Evolutionary conservation across 2,797 vertebrate species (phyloP), one percentile per base, ranked within the genome.

Genomic region (Poeciliopsis turneri): DNA sequence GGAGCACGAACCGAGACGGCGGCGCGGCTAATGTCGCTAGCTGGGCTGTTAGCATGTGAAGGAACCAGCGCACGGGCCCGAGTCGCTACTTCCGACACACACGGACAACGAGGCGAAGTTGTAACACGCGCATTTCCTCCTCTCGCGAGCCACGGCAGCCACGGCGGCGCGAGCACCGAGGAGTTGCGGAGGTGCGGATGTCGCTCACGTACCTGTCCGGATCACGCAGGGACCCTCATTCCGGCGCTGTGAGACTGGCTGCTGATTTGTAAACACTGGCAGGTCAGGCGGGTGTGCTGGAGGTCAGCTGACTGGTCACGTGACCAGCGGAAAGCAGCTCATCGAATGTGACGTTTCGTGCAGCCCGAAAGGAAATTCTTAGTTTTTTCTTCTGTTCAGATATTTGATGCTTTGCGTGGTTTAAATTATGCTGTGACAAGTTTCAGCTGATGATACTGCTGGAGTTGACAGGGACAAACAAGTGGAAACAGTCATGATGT

Each of bases 251-350:
- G 69, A 45, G 55, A 41, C 82, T 74, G 79, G 84, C 78, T 61
- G 81, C 83, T 90, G 88, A 82, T 92, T 95, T 95, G 95, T 96
- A 96, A 95, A 95, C 94, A 94, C 79, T 83, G 74, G 88, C 93
- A 73, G 88, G 87, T 89, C 91, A 95, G 89, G 94, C 94, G 94
- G 94, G 93, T 90, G 90, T 93, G 82, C 90, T 89, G 90, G 74
- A 49, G 82, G 90, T 84, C 94, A 95, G 95, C 94, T 95, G 94
- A 95, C 91, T 87, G 77, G 5, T 86, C 95, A 96, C 18, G 93
- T 96, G 95, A 95, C 82, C 71, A 61, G 49, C n/a, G 59, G 28
- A 28, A 15, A 33, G 30, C 13, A 8, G 39, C 39, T 45, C 41
- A 15, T 59, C 20, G 28, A 25, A 15, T 15, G 72, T 41, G 72